Conservation (phyloP, 2,113 vertebrate species). For the Dolichotis patagonum region DNA sequence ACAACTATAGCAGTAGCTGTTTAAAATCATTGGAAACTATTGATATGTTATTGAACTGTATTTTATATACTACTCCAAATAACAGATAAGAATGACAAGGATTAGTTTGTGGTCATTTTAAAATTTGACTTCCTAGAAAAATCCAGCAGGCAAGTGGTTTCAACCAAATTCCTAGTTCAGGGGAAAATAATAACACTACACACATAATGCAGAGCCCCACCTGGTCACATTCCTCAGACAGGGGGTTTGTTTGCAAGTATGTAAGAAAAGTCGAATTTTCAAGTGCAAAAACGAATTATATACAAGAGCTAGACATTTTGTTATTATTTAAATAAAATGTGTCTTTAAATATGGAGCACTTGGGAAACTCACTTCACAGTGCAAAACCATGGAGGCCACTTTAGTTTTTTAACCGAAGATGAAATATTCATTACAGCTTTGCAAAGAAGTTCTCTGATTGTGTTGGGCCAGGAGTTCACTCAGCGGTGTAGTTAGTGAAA, state of each 20-base stretch:
- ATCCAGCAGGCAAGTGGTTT: conserved; percentile 50
- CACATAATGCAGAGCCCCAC: not conserved
- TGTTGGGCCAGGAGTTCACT: not conserved
- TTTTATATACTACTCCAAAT: conserved; percentile 35
- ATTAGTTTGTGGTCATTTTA: not conserved
- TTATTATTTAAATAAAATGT: conserved; percentile 70
- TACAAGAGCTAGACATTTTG: conserved; percentile 36
- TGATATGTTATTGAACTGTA: not conserved
- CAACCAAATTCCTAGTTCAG: conserved; percentile 37
- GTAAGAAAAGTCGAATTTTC: conserved; percentile 27
- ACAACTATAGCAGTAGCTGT: not conserved
- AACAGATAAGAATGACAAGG: not conserved
- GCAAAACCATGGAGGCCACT: not conserved
- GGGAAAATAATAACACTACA: conserved; percentile 33
- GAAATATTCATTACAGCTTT: not conserved
- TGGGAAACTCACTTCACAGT: conserved; percentile 49
- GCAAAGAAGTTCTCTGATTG: not conserved
- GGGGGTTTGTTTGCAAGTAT: conserved; percentile 27
- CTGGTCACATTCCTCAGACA: not conserved
- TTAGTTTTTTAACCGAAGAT: conserved; percentile 9
- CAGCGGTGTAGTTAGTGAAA: conserved; percentile 17
- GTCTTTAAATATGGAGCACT: conserved; percentile 70
- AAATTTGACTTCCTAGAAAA: conserved; percentile 55
- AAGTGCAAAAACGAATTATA: conserved; percentile 64
- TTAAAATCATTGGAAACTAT: conserved; percentile 5